Conservation (phyloP, 2,797 vertebrate genomes). For the Xerus rutilus region DNA sequence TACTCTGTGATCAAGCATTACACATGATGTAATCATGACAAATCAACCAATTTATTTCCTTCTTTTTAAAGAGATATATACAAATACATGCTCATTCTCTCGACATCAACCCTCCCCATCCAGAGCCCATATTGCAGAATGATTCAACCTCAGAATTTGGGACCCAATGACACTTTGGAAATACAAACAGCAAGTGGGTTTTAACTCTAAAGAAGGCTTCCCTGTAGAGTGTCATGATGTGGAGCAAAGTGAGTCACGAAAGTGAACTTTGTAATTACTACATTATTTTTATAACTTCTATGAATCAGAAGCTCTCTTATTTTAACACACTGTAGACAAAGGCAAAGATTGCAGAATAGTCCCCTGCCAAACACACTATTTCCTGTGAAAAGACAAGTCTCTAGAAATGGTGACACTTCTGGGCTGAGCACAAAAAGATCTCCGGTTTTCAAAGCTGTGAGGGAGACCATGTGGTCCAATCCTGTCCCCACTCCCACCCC, state of each 20-base stretch:
- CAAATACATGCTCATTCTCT: conserved; percentile 60
- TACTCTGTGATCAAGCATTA: conserved; percentile 80
- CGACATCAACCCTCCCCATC: not conserved
- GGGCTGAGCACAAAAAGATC: not conserved
- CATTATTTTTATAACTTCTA: conserved; percentile 80
- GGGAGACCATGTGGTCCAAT: not conserved
- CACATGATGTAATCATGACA: conserved; percentile 78
- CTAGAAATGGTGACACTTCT: conserved; percentile 9
- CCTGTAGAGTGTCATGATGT: conserved; percentile 62
- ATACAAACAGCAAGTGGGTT: conserved; percentile 71
- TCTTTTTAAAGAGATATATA: conserved; percentile 77
- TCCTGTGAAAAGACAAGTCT: conserved; percentile 74
- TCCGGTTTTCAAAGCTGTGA: not conserved
- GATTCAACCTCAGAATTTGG: conserved; percentile 73
- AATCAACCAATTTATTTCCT: conserved; percentile 75
- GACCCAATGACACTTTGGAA: conserved; percentile 71
- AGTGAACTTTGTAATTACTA: conserved; percentile 80
- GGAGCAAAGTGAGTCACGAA: conserved; percentile 62
- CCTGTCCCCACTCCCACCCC: not conserved
- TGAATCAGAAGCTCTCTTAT: conserved; percentile 79
- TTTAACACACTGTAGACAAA: conserved; percentile 76
- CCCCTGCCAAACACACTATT: conserved; percentile 63
- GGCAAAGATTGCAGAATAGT: conserved; percentile 56
- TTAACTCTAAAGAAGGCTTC: conserved; percentile 69
- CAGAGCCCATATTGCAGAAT: conserved; percentile 63